Conservation (phyloP, 2,888 invertebrate genomes). For the Ophioninae sp. region DNA sequence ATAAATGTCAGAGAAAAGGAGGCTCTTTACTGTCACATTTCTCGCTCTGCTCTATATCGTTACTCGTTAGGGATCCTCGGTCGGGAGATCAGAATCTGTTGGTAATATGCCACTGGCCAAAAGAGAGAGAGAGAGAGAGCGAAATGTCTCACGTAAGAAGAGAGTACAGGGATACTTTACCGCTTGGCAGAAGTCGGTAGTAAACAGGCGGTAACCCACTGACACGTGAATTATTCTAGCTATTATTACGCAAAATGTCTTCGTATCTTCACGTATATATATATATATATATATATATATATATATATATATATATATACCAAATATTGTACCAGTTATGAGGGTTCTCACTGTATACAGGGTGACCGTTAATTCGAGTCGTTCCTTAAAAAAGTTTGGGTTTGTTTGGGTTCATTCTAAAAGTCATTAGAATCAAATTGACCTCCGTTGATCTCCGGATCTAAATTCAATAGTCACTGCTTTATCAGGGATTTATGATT, state of each 20-base stretch:
- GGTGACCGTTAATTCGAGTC: too few species aligned
- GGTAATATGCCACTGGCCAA: constrained; percentile 28
- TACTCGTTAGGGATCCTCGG: constrained; percentile 21
- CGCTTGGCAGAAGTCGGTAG: constrained; percentile 58
- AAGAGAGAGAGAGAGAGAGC: constrained; percentile 10
- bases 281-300: background rate
- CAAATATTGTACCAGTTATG: too few species aligned
- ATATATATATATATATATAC: background rate
- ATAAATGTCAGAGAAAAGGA: constrained; percentile 35
- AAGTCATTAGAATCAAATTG: too few species aligned
- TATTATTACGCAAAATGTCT: constrained; percentile 58
- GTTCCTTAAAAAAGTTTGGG: too few species aligned
- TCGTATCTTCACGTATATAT: background rate
- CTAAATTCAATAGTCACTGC: too few species aligned
- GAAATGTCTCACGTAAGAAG: constrained; percentile 14
- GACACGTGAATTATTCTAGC: constrained; percentile 62
- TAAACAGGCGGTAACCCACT: constrained; percentile 63
- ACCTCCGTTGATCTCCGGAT: too few species aligned
- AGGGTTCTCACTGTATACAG: too few species aligned
- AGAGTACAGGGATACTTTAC: constrained; percentile 44
- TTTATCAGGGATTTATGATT: too few species aligned
- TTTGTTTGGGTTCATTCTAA: too few species aligned
- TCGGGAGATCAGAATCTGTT: constrained; percentile 13
- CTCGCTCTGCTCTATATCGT: constrained; percentile 7
- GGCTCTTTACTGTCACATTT: constrained; percentile 34